Percentiles rank a stretch among this genome's conserved stretches.
These are phyloP conservation scores for Lasioglossum marginatum DNA, from an alignment of 2,888 invertebrate genomes.

Conservation along the genomic window DNA sequence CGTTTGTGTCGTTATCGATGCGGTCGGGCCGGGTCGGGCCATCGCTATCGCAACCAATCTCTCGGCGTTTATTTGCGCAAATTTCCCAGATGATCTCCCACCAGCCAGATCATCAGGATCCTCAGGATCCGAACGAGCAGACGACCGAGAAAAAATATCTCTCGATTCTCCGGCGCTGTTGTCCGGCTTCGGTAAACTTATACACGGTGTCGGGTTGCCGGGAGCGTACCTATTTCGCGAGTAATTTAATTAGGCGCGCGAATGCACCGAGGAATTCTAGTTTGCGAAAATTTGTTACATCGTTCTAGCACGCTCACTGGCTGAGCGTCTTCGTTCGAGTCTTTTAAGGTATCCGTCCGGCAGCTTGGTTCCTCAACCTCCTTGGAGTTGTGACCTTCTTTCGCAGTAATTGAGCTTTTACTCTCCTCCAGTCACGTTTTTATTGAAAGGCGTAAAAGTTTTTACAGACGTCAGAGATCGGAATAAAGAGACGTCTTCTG, in stretches of 20 bases:
- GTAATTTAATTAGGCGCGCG: conserved; percentile 20
- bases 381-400: background rate
- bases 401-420: background rate
- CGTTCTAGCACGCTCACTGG: background rate
- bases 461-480: background rate
- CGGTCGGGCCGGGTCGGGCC: conserved; percentile 8
- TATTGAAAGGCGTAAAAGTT: background rate
- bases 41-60: conserved; percentile 29
- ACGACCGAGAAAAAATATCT: background rate
- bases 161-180: background rate
- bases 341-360: background rate
- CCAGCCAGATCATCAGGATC: background rate
- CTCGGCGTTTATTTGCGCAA: conserved; percentile 25
- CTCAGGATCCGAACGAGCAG: background rate
- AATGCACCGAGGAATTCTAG: background rate
- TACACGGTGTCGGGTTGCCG: conserved; percentile 25
- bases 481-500: background rate
- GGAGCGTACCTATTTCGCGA: background rate
- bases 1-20: conserved; percentile 43
- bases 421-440: background rate
- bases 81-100: background rate
- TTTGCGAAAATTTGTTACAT: conserved; percentile 9
- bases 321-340: background rate
- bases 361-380: background rate
- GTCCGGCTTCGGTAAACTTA: conserved; percentile 51